These are phyloP conservation scores for Mesorhabditis spiculigera DNA, from an alignment of 2,888 invertebrate species.

Conservation along the genomic window DNA sequence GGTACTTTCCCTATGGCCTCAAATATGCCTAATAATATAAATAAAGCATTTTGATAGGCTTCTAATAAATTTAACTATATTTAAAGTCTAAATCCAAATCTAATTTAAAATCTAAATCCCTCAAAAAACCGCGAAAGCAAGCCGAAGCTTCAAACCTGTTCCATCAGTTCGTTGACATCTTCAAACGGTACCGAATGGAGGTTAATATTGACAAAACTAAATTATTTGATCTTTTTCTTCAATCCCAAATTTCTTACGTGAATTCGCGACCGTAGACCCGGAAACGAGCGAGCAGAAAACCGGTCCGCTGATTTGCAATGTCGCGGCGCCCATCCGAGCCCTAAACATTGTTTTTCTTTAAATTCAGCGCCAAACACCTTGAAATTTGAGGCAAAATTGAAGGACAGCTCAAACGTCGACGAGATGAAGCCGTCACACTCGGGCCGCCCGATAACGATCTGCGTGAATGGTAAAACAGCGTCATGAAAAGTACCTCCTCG, in stretches of 20 bases:
- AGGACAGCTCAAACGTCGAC: slow-evolving; percentile 35
- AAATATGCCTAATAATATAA: too few species aligned
- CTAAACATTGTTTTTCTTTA: slow-evolving; percentile 19
- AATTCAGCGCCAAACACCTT: slow-evolving; percentile 19
- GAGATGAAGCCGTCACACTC: slow-evolving; percentile 41
- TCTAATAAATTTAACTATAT: too few species aligned
- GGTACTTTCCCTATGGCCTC: too few species aligned
- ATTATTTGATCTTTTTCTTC: not conserved
- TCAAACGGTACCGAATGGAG: slow-evolving; percentile 44
- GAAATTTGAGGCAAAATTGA: slow-evolving; percentile 32
- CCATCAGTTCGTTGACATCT: slow-evolving; percentile 35
- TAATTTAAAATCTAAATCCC: too few species aligned
- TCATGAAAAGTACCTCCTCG: not conserved
- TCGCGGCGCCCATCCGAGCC: slow-evolving; percentile 37
- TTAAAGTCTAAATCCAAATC: too few species aligned
- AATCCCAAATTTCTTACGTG: slow-evolving; percentile 13
- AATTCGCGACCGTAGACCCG: slow-evolving; percentile 39
- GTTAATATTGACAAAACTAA: slow-evolving; percentile 37
- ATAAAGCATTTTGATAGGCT: too few species aligned
- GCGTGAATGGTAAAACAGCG: not conserved
- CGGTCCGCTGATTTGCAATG: slow-evolving; percentile 33
- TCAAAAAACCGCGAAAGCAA: too few species aligned
- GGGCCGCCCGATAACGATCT: slow-evolving; percentile 5
- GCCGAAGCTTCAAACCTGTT: slow-evolving; percentile 8
- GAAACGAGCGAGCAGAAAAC: slow-evolving; percentile 38